A percentile compares a stretch with the other conserved stretches of the same genome.
Evolutionary conservation across 2,888 invertebrate species (phyloP).

Genomic region (Dione vanillae): DNA sequence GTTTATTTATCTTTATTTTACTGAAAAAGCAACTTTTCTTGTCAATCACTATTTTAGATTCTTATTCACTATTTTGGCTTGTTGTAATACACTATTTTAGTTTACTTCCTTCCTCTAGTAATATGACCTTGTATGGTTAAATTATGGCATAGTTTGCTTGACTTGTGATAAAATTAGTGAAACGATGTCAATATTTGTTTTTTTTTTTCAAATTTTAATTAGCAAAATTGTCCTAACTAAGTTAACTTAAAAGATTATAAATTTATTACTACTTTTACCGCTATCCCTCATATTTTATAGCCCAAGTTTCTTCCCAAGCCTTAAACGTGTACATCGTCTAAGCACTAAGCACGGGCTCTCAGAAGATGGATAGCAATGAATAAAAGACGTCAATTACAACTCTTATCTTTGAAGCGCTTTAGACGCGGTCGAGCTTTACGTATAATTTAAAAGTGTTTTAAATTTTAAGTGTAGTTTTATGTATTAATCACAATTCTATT

Average conservation of each 20-base stretch:
- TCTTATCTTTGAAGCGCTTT: conserved; percentile 40
- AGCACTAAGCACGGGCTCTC: conserved; percentile 11
- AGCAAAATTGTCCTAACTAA: neutral
- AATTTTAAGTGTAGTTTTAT: neutral
- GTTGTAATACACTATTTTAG: too few relatives aligned
- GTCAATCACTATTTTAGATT: too few relatives aligned
- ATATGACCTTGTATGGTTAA: too few relatives aligned
- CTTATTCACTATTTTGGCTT: too few relatives aligned
- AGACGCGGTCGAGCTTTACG: neutral
- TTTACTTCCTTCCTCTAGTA: too few relatives aligned
- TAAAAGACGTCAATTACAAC: conserved; percentile 43
- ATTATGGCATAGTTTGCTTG: too few relatives aligned
- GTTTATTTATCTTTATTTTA: too few relatives aligned
- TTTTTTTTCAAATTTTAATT: neutral
- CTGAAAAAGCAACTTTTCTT: too few relatives aligned
- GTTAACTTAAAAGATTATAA: neutral
- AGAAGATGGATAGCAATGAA: conserved; percentile 45
- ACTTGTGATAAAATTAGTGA: too few relatives aligned
- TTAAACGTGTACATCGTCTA: conserved; percentile 14
- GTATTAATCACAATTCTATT: neutral
- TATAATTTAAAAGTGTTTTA: conserved; percentile 6
- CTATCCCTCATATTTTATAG: conserved; percentile 13
- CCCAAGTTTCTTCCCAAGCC: conserved; percentile 4
- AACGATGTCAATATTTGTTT: neutral
- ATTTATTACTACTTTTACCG: conserved; percentile 16